Base-by-base conservation (phyloP, 2,888 invertebrate species). In the Lasioglossum villosulum region DNA sequence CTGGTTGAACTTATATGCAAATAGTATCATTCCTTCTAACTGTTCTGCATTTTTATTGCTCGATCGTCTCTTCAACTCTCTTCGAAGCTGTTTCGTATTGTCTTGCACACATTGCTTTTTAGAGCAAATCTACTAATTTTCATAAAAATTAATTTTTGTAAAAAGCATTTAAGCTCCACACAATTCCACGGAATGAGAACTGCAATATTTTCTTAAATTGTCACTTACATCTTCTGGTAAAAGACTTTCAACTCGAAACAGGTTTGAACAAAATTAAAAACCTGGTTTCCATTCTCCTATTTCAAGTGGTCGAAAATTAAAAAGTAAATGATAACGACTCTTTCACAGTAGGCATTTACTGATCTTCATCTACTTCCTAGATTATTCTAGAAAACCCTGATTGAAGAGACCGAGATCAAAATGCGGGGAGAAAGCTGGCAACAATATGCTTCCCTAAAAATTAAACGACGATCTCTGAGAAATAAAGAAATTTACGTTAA, bases 241-340 rank as follows among this genome's bases (percentile, higher is more conserved):
- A 16, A 63, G 63, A 30, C 30, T 63, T 30, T 30, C 30, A 63
- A 63, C 63, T 63, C 63, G 63, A 63, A 27, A 63, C 16, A 16
- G 63, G 16, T 30, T 27, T 30, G 63, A 63, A 63, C 30, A 63
- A 30, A 63, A 63, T 63, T 63, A 63, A 63, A 63, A 63, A 63
- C 30, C 63, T 30, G 63, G 63, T 63, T 63, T 63, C 59, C 59
- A 16, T 30, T 30, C 30, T 30, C 16, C 63, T 63, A 2, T 63
- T 63, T 12, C 16, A 16, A 30, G 30, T 30, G 27, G 16, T 30
- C 27, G 27, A 16, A 30, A 63, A 63, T 30, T 63, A 30, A 16
- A 63, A 30, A 16, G 2, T 16, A 16, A 27, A 59, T 4, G 59
- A 16, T 16, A 63, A 12, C 6, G 63, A 30, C 16, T 63, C 14